phyloP scores from a whole-genome alignment of 2,113 vertebrate genomes.

The Monarcha castaneiventris region DNA sequence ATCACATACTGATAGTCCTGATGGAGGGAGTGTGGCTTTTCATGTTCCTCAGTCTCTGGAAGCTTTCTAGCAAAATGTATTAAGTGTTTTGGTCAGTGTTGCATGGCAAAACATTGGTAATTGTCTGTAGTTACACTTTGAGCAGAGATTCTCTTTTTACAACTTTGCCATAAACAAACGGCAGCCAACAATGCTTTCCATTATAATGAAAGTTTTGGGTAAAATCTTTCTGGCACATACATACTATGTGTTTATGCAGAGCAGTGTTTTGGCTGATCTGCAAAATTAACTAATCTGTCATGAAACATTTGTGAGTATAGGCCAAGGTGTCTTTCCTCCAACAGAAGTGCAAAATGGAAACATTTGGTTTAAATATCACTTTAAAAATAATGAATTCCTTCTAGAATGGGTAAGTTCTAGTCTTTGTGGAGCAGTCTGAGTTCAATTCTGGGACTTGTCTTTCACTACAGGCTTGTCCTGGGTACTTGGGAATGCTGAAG shows the following conservation, averaged over 20 bases:
- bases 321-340: background rate
- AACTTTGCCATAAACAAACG: background rate
- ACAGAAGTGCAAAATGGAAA: background rate
- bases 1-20: background rate
- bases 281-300: background rate
- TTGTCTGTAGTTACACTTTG: background rate
- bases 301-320: background rate
- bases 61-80: background rate
- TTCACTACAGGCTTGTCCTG: constrained; percentile 84
- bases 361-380: background rate
- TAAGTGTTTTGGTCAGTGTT: background rate
- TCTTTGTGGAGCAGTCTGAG: background rate
- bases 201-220: background rate
- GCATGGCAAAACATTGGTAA: background rate
- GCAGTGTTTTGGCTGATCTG: background rate
- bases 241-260: background rate
- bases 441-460: background rate
- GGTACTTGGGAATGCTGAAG: constrained; percentile 94
- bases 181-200: background rate
- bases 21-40: background rate
- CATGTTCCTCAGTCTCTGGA: background rate
- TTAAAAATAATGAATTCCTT: background rate
- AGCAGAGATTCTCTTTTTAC: background rate
- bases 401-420: background rate
- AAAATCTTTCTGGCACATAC: background rate